Percentiles rank a stretch among this genome's conserved stretches.
Conservation (phyloP, 64 coral and sea anemone species). For the Dendrophyllia cribrosa region DNA sequence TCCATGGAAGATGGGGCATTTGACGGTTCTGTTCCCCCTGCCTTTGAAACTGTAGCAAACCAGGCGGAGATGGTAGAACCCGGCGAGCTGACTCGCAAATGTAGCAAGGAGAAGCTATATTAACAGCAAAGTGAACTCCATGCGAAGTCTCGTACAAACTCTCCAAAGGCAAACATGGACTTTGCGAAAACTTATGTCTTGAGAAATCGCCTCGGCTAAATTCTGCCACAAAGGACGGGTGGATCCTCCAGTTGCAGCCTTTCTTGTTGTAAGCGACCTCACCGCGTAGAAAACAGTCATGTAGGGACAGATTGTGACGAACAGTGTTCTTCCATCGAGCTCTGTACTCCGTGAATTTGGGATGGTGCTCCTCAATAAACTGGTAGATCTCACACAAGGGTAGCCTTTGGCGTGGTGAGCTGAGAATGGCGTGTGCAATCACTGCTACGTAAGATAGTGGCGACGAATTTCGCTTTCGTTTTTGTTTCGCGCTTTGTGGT, state of each 20-base stretch:
- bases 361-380: conserved; percentile 44
- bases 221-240: conserved; percentile 4
- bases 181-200: conserved; percentile 39
- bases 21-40: background rate
- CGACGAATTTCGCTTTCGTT: conserved; percentile 27
- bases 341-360: conserved; percentile 41
- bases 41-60: background rate
- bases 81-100: background rate
- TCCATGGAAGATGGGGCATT: background rate
- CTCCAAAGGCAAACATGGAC: background rate
- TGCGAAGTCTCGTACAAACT: background rate
- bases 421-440: conserved; percentile 55
- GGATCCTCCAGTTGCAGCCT: conserved; percentile 64
- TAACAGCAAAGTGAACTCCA: background rate
- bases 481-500: background rate
- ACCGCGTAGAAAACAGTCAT: conserved; percentile 68
- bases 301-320: conserved; percentile 71
- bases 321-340: conserved; percentile 77
- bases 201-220: conserved; percentile 52
- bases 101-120: background rate
- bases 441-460: conserved; percentile 50
- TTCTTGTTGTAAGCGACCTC: conserved; percentile 38
- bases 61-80: background rate
- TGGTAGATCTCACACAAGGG: conserved; percentile 58
- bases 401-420: conserved; percentile 25